Conservation (phyloP, 1,140 invertebrate genomes). For the Drosophila nigrodunni region DNA sequence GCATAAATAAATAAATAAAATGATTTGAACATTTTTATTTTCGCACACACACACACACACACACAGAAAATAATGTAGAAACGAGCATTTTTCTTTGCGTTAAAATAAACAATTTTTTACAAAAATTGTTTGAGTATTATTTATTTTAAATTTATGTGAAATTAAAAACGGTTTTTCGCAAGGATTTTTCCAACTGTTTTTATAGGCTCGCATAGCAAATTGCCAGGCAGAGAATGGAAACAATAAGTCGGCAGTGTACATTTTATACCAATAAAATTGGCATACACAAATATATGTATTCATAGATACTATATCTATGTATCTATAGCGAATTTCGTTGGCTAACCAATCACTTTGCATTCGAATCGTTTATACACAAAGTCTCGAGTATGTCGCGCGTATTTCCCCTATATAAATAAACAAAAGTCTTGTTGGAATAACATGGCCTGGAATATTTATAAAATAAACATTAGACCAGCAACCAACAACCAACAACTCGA, state of each 20-base stretch:
- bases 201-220: conserved; percentile 64
- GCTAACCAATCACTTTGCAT: conserved; percentile 34
- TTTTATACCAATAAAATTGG: not conserved
- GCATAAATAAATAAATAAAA: conserved; percentile 83
- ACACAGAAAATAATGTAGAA: conserved; percentile 40
- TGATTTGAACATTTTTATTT: conserved; percentile 82
- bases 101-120: conserved; percentile 77
- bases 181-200: conserved; percentile 75
- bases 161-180: conserved; percentile 79
- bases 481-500: conserved; percentile 35
- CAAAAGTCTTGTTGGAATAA: conserved; percentile 78
- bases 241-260: conserved; percentile 17
- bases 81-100: conserved; percentile 71
- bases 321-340: conserved; percentile 46
- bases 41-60: not conserved
- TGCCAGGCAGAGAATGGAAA: conserved; percentile 30
- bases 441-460: conserved; percentile 78
- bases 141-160: conserved; percentile 83
- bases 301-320: conserved; percentile 19
- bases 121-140: conserved; percentile 63
- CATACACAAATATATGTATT: conserved; percentile 20
- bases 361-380: conserved; percentile 33
- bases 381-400: conserved; percentile 77
- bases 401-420: conserved; percentile 76
- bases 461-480: conserved; percentile 79